Base-by-base conservation (phyloP, 2,888 invertebrate genomes). In the Mimachlamys varia region DNA sequence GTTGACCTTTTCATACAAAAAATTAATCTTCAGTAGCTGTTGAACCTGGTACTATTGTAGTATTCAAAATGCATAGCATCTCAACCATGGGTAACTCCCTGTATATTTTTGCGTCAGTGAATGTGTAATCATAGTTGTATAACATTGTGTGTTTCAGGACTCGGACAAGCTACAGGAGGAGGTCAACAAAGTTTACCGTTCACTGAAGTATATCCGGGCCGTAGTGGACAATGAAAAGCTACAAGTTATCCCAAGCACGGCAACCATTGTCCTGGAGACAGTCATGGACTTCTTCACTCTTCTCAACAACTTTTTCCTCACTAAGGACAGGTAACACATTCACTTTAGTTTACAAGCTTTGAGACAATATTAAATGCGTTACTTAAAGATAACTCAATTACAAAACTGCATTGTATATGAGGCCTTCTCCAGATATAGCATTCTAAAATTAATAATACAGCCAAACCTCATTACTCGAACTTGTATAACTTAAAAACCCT, bases 201-300 rank as follows among this genome's bases (percentile, higher is more conserved):
- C 98, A 88, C 97, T 99, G 94, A 98, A 98, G 96, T 99, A 99
- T 97, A 98, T 99, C 97, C 98, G 98, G 95, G 99, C 99, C 97
- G 99, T 99, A 92, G 98, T 99, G 94, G 98, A 98, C 92, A 99
- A 98, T 97, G 98, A 98, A 97, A 99, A 98, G 97, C 97, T 98
- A 95, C 98, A 99, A 97, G 98, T 99, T 98, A 97, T 99, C 95
- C 98, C 99, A 3, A 99, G 98, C 93, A 98, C 99, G 97, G 99
- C 99, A 93, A 99, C 99, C 89, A 98, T 99, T 95, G 98, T 99
- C 93, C 97, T 99, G 96, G 99, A 99, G 97, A 98, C 98, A 90
- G 98, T 99, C 94, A 98, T 98, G 96, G 96, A 96, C 90, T 94
- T 96, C 89, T 95, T 95, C 93, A 94, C 93, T 17, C 93, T 95